phyloP scores from a whole-genome alignment of 2,888 invertebrate genomes.

The Trachelus iudaicus region DNA sequence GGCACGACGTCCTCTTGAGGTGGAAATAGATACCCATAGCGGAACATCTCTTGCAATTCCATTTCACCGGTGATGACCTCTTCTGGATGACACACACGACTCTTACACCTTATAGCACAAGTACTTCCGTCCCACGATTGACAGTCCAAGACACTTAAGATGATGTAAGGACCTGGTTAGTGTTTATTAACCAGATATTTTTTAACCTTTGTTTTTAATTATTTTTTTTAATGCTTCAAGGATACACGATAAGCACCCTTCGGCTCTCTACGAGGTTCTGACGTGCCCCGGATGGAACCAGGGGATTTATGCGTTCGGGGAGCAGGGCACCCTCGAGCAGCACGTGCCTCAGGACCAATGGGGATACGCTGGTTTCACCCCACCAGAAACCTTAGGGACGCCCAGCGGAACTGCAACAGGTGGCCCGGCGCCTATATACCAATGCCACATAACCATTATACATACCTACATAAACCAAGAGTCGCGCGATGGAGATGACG shows the following conservation, averaged over 20 bases:
- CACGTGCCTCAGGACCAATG: constrained; percentile 63
- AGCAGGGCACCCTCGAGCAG: constrained; percentile 59
- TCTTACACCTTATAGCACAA: background rate
- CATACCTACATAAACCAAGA: constrained; percentile 5
- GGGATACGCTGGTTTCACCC: constrained; percentile 29
- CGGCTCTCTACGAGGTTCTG: constrained; percentile 54
- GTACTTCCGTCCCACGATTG: background rate
- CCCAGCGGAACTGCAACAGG: constrained; percentile 49
- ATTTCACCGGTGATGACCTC: constrained; percentile 29
- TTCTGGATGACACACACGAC: background rate
- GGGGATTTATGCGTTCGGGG: constrained; percentile 60
- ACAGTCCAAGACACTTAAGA: background rate
- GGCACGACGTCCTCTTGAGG: constrained; percentile 50
- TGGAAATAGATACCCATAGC: constrained; percentile 61
- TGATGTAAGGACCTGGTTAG: background rate
- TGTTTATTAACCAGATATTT: background rate
- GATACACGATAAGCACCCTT: constrained; percentile 9
- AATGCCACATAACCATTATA: constrained; percentile 6
- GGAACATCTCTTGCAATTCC: constrained; percentile 63
- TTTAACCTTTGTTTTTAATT: background rate
- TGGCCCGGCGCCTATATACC: constrained; percentile 41
- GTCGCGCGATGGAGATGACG: constrained; percentile 13
- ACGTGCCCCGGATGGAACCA: constrained; percentile 34
- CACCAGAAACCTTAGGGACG: constrained; percentile 33
- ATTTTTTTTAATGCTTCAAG: background rate